Base-by-base conservation (phyloP, 2,797 vertebrate genomes). In the Huso huso region DNA sequence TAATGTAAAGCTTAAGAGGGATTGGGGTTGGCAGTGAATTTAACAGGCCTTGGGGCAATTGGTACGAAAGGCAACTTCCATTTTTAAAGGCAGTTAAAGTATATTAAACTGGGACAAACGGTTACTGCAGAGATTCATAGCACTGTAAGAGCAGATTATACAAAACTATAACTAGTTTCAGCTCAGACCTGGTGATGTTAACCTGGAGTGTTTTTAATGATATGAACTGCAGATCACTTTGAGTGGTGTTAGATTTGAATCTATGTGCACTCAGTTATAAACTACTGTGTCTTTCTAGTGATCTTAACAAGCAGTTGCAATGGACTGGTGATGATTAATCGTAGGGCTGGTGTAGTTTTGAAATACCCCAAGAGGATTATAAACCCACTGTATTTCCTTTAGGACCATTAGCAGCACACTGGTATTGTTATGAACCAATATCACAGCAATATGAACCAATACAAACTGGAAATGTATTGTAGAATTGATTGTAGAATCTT, bases 101-200 rank as follows among this genome's bases (percentile, higher is more conserved):
- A 60, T 59, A 62, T 67, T 67, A 67, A 62, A 67, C 51, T 67
- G 59, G 61, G 60, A 67, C 66, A 67, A 67, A 67, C 7, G 52
- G 60, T 52, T 18, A 18, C 49, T 48, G 13, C 49, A 6, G 13
- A 61, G 66, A 67, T 67, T 67, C 62, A 67, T 67, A 55, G 59
- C 9, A 37, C 23, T 51, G 52, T 67, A 62, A 60, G 48, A 23
- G 12, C 9, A 6, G 57, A 48, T 51, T 53, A 10, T 10, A 2
- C 66, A 48, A 13, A 10, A 51, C 8, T 23, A 58, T 1, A 51
- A 37, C 50, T 62, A 58, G 59, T 48, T 62, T 48, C 23, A 53
- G 49, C 51, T 18, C 15, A 53, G 8, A 18, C 8, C 18, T 6
- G 64, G n/a, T 58, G 12, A 13, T n/a, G 55, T 11, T 58, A 58